Conservation (phyloP, 2,797 vertebrate species). For the Tamandua tetradactyla region DNA sequence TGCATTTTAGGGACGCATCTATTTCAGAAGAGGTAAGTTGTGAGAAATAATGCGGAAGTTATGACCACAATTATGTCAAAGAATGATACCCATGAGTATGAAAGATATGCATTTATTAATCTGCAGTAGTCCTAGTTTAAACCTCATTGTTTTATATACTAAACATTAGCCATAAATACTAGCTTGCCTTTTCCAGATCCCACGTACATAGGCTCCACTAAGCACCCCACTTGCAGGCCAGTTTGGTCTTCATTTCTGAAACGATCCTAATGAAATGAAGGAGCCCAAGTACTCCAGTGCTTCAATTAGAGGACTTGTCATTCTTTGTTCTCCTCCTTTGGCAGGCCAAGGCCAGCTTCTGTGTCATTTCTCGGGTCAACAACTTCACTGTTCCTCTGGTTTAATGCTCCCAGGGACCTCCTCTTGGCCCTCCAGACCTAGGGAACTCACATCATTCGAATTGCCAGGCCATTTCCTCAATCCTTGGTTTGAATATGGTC, state of each 20-base stretch:
- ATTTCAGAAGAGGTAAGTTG: background rate
- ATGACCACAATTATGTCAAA: background rate
- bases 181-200: background rate
- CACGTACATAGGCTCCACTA: background rate
- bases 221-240: background rate
- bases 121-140: background rate
- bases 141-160: background rate
- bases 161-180: background rate
- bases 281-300: no score
- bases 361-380: fast-evolving
- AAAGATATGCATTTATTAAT: background rate
- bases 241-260: background rate
- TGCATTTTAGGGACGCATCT: background rate
- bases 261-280: background rate
- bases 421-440: background rate
- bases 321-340: background rate
- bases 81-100: background rate
- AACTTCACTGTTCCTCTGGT: background rate
- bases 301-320: fast-evolving
- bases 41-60: background rate
- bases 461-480: background rate
- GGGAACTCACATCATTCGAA: background rate
- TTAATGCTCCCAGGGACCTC: fast-evolving
- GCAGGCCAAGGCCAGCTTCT: background rate
- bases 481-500: fast-evolving